Percentiles rank a stretch among this genome's conserved stretches.
phyloP scores from a whole-genome alignment of 35 echinoderm and acorn worm genomes.

The Apostichopus japonicus region DNA sequence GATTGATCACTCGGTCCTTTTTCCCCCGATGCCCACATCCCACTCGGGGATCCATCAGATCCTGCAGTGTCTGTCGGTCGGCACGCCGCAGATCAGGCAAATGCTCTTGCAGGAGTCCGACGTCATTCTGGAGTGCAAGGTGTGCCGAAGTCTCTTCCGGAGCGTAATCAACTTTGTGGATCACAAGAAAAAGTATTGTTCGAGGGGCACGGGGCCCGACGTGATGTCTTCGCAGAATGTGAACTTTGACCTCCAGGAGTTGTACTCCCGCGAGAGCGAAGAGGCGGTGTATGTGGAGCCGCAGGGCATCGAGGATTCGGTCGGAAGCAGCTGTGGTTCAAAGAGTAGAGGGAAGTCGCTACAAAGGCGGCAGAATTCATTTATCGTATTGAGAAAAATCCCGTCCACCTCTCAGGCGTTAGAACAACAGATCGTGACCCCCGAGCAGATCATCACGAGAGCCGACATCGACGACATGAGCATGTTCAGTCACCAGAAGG shows the following conservation, averaged over 20 bases:
- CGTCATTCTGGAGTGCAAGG: constrained; percentile 88
- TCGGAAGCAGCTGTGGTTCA: not conserved
- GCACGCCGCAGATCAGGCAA: constrained; percentile 75
- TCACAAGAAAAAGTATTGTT: constrained; percentile 93
- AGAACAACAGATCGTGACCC: constrained; percentile 80
- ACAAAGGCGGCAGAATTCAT: constrained; percentile 40
- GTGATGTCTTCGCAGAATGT: constrained; percentile 1
- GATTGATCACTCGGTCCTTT: constrained; percentile 37
- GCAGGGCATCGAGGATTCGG: constrained; percentile 28
- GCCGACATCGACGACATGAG: constrained; percentile 86
- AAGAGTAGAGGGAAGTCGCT: constrained; percentile 20
- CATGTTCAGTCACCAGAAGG: constrained; percentile 73
- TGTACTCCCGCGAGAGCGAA: constrained; percentile 73
- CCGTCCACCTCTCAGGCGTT: constrained; percentile 80
- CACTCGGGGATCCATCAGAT: constrained; percentile 58
- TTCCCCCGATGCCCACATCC: constrained; percentile 18
- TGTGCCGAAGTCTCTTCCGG: constrained; percentile 88
- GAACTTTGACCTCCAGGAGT: constrained; percentile 63
- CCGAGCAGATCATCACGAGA: constrained; percentile 78
- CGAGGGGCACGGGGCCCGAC: constrained; percentile 49
- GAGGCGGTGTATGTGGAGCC: constrained; percentile 69
- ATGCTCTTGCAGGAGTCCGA: constrained; percentile 89
- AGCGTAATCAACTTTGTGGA: constrained; percentile 92
- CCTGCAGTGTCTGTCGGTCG: constrained; percentile 40
- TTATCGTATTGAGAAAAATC: constrained; percentile 70